These are phyloP conservation scores for Leptopilina myrica DNA, from an alignment of 2,888 invertebrate genomes.

Conservation along the genomic window DNA sequence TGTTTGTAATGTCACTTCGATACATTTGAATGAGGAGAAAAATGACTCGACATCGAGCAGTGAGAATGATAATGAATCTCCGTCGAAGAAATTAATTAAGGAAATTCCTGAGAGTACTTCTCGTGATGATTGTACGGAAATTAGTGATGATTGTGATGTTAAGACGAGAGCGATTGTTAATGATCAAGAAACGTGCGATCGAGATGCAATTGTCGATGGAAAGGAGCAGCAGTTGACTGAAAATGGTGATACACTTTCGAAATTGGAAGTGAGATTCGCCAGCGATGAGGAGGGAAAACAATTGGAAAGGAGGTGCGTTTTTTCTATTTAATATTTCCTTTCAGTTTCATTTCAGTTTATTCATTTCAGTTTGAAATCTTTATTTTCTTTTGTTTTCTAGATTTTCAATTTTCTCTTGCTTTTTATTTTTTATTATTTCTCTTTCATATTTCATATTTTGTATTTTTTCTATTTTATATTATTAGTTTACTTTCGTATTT, in stretches of 20 bases:
- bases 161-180: conserved; percentile 55
- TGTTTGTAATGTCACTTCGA: conserved; percentile 54
- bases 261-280: conserved; percentile 64
- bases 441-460: too few species aligned
- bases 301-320: conserved; percentile 50
- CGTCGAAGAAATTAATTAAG: conserved; percentile 59
- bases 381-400: too few species aligned
- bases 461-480: too few species aligned
- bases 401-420: too few species aligned
- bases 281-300: conserved; percentile 59
- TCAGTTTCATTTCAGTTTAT: too few species aligned
- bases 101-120: conserved; percentile 8
- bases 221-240: conserved; percentile 48
- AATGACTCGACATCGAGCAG: background rate
- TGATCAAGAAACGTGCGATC: conserved; percentile 61
- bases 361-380: too few species aligned
- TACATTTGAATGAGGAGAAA: conserved; percentile 42
- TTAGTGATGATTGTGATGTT: conserved; percentile 63
- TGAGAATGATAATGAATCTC: conserved; percentile 41
- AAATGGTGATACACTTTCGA: conserved; percentile 45
- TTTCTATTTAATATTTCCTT: background rate
- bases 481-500: too few species aligned
- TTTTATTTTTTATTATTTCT: too few species aligned
- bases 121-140: background rate
- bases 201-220: conserved; percentile 46